Evolutionary conservation across 2,888 invertebrate genomes (phyloP).

Genomic region (Polylopha cassiicola): DNA sequence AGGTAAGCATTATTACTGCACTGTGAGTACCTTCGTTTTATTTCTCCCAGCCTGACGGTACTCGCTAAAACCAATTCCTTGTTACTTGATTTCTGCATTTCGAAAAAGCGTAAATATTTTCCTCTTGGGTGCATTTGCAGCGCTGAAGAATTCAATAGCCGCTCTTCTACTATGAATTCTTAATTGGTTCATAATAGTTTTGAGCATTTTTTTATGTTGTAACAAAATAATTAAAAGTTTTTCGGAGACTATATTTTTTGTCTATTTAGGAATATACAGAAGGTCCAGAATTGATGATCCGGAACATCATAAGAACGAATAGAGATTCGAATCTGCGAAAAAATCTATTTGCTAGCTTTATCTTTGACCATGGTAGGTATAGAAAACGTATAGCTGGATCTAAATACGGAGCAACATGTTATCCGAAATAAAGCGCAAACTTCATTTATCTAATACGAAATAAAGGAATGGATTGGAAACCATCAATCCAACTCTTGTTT

Average conservation of each 20-base stretch:
- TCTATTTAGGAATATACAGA: too few relatives aligned
- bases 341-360: too few relatives aligned
- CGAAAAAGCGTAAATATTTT: slow-evolving; percentile 76
- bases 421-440: slow-evolving; percentile 15
- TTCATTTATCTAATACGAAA: slow-evolving; percentile 29
- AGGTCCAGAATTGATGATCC: too few relatives aligned
- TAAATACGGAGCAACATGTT: neutral
- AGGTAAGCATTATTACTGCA: slow-evolving; percentile 63
- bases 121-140: slow-evolving; percentile 66
- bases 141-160: slow-evolving; percentile 62
- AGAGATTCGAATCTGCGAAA: too few relatives aligned
- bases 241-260: too few relatives aligned
- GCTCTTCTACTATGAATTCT: slow-evolving; percentile 55
- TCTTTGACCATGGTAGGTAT: too few relatives aligned
- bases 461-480: slow-evolving; percentile 48
- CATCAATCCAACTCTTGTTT: slow-evolving; percentile 53
- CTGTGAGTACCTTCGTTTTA: slow-evolving; percentile 54
- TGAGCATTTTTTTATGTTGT: too few relatives aligned
- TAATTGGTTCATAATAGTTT: slow-evolving; percentile 51
- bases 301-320: too few relatives aligned
- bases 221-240: too few relatives aligned
- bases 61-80: slow-evolving; percentile 75
- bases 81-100: slow-evolving; percentile 76
- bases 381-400: too few relatives aligned
- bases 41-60: slow-evolving; percentile 64